Evolutionary conservation across 2,797 vertebrate species (phyloP), one percentile per base, ranked within the genome.

Genomic region (Selene dorsalis): DNA sequence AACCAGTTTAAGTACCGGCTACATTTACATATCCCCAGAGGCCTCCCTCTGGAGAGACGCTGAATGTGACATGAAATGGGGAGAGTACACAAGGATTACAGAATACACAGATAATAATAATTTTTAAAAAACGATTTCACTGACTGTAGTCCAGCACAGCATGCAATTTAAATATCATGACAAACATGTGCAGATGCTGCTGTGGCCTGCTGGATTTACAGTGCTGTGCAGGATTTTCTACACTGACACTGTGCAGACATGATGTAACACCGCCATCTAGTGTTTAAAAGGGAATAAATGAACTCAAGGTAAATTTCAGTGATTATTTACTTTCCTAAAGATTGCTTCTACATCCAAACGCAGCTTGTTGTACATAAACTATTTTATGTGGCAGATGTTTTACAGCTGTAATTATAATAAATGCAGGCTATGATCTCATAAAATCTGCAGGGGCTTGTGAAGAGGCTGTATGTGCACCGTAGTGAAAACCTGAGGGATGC

Each of bases 251-350:
- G 24, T 56, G 13, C 17, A 68, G 72, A 48, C 14, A 2, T 62
- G 66, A 80, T 69, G 57, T 47, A 56, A 84, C 64, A 59, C 61
- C 28, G 39, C 89, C 88, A 87, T 80, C 92, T 91, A 65, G 77
- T 88, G 91, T 69, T 77, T 11, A 5, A 16, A 57, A 5, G 3
- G 1, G 4, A 30, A 28, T 0, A 12, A 12, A 0, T 26, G 7
- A 43, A n/a, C 35, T 26, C 14, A 71, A 67, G 28, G 17, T 24
- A 58, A 45, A 69, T 52, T 50, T 67, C 62, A 59, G 2, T 9
- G 48, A 69, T 24, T 73, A 73, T 70, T 75, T 39, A 39, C 24
- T 24, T 45, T 68, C 24, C 32, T 57, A 17, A 32, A 64, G 43
- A 17, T 61, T 69, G 53, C 32, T 11, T 65, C 4, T 43, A 38